phyloP scores from a whole-genome alignment of 2,888 invertebrate genomes.

The Leptopterna dolabrata region DNA sequence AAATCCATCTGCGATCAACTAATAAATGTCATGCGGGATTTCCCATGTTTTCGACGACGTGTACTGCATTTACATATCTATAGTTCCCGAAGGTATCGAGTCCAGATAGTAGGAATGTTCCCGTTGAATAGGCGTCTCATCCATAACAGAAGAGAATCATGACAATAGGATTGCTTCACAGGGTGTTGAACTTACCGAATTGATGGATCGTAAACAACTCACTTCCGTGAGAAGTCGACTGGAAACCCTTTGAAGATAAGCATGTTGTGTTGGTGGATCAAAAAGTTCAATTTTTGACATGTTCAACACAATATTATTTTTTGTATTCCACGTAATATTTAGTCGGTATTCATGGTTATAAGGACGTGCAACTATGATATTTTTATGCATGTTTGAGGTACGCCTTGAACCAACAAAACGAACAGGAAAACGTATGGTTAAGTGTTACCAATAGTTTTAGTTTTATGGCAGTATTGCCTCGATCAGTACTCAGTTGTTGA shows the following conservation, averaged over 20 bases:
- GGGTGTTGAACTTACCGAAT: conserved; percentile 25
- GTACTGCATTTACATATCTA: not conserved
- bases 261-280: not conserved
- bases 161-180: conserved; percentile 45
- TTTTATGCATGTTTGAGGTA: too few relatives aligned
- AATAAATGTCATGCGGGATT: not conserved
- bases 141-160: conserved; percentile 18
- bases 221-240: conserved; percentile 25
- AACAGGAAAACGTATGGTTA: too few relatives aligned
- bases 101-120: not conserved
- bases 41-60: not conserved
- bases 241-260: not conserved
- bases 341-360: too few relatives aligned
- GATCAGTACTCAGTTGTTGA: too few relatives aligned
- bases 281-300: not conserved
- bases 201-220: conserved; percentile 34
- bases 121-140: not conserved
- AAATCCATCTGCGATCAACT: too few relatives aligned
- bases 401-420: too few relatives aligned
- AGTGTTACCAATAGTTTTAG: too few relatives aligned
- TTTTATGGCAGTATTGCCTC: too few relatives aligned
- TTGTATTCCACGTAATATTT: too few relatives aligned
- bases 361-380: too few relatives aligned
- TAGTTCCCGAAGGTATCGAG: not conserved
- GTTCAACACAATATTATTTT: too few relatives aligned